Percentiles rank a stretch among this genome's conserved stretches.
Evolutionary conservation across 2,888 invertebrate species (phyloP).

Genomic region (Neria commutata): DNA sequence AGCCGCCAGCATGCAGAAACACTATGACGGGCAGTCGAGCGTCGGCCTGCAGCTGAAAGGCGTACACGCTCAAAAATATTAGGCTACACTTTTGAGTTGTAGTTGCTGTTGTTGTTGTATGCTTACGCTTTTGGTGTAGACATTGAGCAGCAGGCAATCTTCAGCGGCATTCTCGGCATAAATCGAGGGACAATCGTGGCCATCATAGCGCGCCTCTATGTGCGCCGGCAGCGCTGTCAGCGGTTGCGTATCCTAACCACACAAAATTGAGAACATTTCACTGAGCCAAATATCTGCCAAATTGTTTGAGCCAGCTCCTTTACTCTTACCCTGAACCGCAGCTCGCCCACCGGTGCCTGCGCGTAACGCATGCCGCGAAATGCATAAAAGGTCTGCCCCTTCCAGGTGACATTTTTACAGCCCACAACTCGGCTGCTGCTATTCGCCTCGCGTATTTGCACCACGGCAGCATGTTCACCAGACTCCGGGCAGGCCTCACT

Average conservation of each 20-base stretch:
- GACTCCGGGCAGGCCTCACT: no score
- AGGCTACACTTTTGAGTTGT: not conserved
- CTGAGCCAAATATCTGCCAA: no score
- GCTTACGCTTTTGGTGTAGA: slow-evolving; percentile 59
- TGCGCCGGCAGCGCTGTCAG: slow-evolving; percentile 24
- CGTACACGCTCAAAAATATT: not conserved
- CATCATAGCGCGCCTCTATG: slow-evolving; percentile 63
- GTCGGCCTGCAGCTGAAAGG: slow-evolving; percentile 20
- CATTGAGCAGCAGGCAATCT: slow-evolving; percentile 65
- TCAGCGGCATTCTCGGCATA: slow-evolving; percentile 59
- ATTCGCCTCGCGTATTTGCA: not conserved
- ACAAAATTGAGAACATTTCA: not conserved
- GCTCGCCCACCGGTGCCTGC: slow-evolving; percentile 59
- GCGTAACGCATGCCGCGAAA: slow-evolving; percentile 46
- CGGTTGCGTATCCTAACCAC: slow-evolving; percentile 61
- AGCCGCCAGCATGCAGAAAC: slow-evolving; percentile 71
- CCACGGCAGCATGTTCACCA: no score
- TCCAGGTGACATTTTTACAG: not conserved
- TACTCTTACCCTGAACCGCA: slow-evolving; percentile 43
- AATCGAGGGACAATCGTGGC: slow-evolving; percentile 63
- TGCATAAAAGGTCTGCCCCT: slow-evolving; percentile 27
- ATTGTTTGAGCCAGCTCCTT: no score
- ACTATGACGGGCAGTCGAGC: slow-evolving; percentile 65
- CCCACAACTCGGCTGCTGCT: not conserved
- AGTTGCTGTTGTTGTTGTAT: not conserved